Evolutionary conservation across 2,888 invertebrate species (phyloP).

Genomic region (Dioctria rufipes): DNA sequence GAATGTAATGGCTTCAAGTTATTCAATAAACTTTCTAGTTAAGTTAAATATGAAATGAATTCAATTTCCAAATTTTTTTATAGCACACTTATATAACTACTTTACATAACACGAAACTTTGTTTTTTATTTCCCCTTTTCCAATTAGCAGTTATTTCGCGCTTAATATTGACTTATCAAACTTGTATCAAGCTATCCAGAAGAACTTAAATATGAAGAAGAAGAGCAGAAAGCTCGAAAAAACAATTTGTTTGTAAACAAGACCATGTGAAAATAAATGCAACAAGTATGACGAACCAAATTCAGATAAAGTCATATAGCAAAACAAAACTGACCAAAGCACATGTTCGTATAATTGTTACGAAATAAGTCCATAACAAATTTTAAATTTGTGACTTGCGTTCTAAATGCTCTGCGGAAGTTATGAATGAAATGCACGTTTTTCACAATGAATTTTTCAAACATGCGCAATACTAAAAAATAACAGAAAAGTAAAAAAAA

Average conservation of each 20-base stretch:
- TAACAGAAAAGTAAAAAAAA: conserved; percentile 10
- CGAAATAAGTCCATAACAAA: background rate
- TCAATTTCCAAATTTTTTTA: too few relatives aligned
- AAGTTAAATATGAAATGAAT: too few relatives aligned
- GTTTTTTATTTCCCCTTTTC: too few relatives aligned
- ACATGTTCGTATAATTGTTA: conserved; percentile 5
- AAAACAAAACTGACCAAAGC: background rate
- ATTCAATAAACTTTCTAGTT: too few relatives aligned
- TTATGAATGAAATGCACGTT: conserved; percentile 39
- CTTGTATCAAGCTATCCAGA: background rate
- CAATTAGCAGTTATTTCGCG: too few relatives aligned
- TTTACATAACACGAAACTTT: too few relatives aligned
- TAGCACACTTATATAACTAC: too few relatives aligned
- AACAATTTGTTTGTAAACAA: conserved; percentile 31
- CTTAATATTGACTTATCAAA: background rate
- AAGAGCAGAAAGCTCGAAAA: background rate
- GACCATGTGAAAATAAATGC: conserved; percentile 10
- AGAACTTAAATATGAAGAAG: background rate
- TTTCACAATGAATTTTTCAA: conserved; percentile 2
- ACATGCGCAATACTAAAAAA: conserved; percentile 3
- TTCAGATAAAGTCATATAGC: background rate
- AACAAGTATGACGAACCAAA: conserved; percentile 2
- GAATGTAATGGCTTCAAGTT: too few relatives aligned
- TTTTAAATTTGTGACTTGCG: background rate
- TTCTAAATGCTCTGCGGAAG: background rate